Evolutionary conservation across 2,797 vertebrate genomes (phyloP), one percentile per base, ranked within the genome.

Genomic region (Orestias chungarensis): DNA sequence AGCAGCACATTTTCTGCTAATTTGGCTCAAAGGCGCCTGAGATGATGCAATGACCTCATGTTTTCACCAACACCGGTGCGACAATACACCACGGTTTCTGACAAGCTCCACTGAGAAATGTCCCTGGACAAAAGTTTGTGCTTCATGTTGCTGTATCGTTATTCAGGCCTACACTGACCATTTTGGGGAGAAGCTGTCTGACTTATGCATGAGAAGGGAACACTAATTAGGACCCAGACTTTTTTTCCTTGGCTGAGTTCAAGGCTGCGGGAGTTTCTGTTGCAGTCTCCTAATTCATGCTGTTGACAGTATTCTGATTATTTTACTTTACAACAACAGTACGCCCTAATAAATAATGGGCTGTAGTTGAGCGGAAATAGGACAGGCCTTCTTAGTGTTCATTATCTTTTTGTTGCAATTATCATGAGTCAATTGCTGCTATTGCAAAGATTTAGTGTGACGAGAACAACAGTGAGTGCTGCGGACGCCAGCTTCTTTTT

Each of bases 281-380:
- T 84, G 76, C 83, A 84, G 82, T 89, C 81, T 87, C 85, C 83
- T 87, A 81, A 87, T 85, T 92, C 89, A 87, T 84, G 81, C 70
- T 69, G 65, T 80, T 64, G 75, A 84, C 79, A 79, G 86, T 78
- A 80, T 83, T 78, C 49, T 71, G 66, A 57, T 76, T 61, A 38
- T 87, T 86, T 87, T 77, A 75, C 78, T 83, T 69, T 75, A 80
- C 75, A 81, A 76, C 85, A 62, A 74, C 73, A 82, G 82, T 78
- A 69, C 59, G 62, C 64, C 82, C 70, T 27, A 6, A 38, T 82
- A 76, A 84, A 75, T 49, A 70, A 64, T 69, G 25, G 42, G 66
- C 68, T 81, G 61, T 81, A 77, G 57, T 82, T 82, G 70, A 35
- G 33, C 35, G 18, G 82, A 76, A 87, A 86, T 68, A 68, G 71